phyloP scores from a whole-genome alignment of 2,797 vertebrate genomes.

The Peromyscus aztecus region DNA sequence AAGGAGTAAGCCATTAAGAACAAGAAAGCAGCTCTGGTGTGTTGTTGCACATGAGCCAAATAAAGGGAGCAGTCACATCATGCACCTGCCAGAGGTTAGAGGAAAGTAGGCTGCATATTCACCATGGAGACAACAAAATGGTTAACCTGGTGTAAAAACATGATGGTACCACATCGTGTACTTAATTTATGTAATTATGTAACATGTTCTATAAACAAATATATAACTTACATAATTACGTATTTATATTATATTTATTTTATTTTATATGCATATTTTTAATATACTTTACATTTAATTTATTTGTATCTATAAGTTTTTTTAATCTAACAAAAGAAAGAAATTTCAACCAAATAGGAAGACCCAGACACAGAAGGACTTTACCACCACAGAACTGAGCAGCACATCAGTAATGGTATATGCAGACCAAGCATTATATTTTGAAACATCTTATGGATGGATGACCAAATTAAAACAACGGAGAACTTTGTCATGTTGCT shows the following conservation, averaged over 20 bases:
- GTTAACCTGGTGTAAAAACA: no score
- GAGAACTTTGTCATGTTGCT: no score
- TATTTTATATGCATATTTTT: no score
- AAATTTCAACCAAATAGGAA: not conserved
- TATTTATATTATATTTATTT: not conserved
- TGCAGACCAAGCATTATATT: not conserved
- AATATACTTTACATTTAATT: not conserved
- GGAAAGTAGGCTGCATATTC: not conserved
- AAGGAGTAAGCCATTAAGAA: not conserved
- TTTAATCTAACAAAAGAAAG: not conserved
- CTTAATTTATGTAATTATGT: not conserved
- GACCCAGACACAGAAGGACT: not conserved
- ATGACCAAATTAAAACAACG: constrained; percentile 39
- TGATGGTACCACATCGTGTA: not conserved
- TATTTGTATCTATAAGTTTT: not conserved
- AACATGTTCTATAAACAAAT: not conserved
- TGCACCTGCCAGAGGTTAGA: not conserved
- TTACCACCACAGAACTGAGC: not conserved
- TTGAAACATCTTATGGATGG: not conserved
- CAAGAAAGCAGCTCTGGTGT: not conserved
- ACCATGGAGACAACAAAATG: not conserved
- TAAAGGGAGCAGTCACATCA: not conserved
- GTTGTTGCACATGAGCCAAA: not conserved
- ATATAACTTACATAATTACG: not conserved
- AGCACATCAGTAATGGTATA: not conserved